Conservation (phyloP, 2,888 invertebrate genomes). For the Cheilosia scutellata region DNA sequence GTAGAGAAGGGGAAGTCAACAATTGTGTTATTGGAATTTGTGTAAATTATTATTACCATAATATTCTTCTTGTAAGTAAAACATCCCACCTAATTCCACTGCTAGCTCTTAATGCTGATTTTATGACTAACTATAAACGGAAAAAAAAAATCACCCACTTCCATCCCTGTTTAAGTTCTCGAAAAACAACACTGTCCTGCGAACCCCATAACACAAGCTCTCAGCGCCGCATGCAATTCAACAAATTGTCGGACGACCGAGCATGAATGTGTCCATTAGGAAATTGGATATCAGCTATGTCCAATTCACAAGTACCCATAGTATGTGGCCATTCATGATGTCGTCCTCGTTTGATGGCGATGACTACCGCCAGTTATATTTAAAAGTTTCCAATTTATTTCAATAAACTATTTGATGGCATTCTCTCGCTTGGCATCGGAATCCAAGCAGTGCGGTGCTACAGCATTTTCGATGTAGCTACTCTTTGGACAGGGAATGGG, state of each 20-base stretch:
- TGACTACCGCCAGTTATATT: constrained; percentile 67
- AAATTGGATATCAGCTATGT: constrained; percentile 72
- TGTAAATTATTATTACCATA: too few relatives aligned
- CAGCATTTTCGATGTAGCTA: constrained; percentile 27
- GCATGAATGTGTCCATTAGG: constrained; percentile 74
- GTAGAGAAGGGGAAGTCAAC: too few relatives aligned
- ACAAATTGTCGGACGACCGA: constrained; percentile 73
- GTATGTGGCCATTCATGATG: constrained; percentile 49
- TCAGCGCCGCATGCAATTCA: constrained; percentile 61
- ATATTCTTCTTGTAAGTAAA: too few relatives aligned
- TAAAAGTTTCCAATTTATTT: constrained; percentile 73
- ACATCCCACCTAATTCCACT: too few relatives aligned
- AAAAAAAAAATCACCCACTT: constrained; percentile 1
- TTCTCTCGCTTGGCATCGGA: constrained; percentile 22
- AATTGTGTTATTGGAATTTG: too few relatives aligned
- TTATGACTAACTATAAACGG: constrained; percentile 19
- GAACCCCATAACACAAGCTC: constrained; percentile 23
- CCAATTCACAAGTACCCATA: constrained; percentile 48
- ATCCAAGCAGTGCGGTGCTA: constrained; percentile 35
- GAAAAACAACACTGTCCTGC: constrained; percentile 22
- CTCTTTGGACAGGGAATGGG: background rate
- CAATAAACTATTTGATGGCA: constrained; percentile 68
- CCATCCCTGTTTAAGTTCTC: background rate
- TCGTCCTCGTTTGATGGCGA: constrained; percentile 49
- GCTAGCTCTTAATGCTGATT: constrained; percentile 28